These are phyloP conservation scores for Bostrychus sinensis DNA, from an alignment of 2,113 vertebrate species.

Conservation along the genomic window DNA sequence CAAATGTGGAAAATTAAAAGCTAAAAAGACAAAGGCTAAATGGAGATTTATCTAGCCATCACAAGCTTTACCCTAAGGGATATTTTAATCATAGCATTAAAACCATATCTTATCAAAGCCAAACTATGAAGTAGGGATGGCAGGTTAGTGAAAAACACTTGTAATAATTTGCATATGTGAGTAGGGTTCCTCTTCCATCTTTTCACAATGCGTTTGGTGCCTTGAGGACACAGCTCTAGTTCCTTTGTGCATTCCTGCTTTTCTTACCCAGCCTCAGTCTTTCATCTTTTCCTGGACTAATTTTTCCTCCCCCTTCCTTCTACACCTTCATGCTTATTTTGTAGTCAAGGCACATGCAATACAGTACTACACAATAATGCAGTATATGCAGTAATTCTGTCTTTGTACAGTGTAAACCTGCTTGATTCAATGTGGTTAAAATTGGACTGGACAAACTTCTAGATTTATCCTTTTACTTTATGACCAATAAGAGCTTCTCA, in stretches of 20 bases:
- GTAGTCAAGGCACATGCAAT: constrained; percentile 8
- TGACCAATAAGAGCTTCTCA: too few relatives aligned
- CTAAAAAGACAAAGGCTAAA: constrained; percentile 16
- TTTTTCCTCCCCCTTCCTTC: constrained; percentile 26
- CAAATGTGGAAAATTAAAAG: not conserved
- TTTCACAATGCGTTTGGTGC: constrained; percentile 43
- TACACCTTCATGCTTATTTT: constrained; percentile 13
- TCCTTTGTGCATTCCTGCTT: constrained; percentile 40
- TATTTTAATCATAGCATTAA: constrained; percentile 31
- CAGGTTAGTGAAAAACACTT: constrained; percentile 9
- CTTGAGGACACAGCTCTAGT: constrained; percentile 45
- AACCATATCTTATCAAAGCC: constrained; percentile 20
- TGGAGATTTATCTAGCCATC: constrained; percentile 16
- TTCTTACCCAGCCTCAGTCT: constrained; percentile 32
- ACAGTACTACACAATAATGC: constrained; percentile 1
- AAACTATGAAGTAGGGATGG: constrained; percentile 6
- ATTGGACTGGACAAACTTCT: too few relatives aligned
- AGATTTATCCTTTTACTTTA: too few relatives aligned
- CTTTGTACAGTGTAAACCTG: not conserved
- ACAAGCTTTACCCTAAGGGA: constrained; percentile 23
- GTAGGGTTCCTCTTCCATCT: constrained; percentile 32
- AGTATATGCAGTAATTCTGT: not conserved
- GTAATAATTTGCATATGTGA: constrained; percentile 19
- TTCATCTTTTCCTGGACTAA: constrained; percentile 49
- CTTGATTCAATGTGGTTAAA: not conserved